Conservation (phyloP, 92 coral and sea anemone species). For the Galaxea fascicularis region DNA sequence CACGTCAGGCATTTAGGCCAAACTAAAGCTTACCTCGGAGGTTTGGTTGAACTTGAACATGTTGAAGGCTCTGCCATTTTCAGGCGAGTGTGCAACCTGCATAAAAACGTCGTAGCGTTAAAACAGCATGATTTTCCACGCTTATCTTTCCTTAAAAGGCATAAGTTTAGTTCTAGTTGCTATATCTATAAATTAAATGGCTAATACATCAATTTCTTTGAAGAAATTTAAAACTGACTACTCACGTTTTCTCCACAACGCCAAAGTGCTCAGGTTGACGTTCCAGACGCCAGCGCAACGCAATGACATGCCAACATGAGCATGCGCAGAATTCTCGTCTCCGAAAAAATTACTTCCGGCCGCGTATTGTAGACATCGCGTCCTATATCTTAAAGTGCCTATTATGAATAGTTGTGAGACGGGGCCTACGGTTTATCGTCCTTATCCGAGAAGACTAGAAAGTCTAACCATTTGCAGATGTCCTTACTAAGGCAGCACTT, state of each 20-base stretch:
- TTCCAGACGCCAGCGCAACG: constrained; percentile 25
- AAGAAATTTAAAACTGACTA: constrained; percentile 37
- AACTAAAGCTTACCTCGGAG: constrained; percentile 46
- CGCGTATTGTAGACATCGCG: constrained; percentile 44
- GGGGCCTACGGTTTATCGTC: too few species aligned
- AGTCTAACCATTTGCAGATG: too few species aligned
- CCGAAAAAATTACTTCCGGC: constrained; percentile 41
- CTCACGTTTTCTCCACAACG: constrained; percentile 49
- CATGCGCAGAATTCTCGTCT: constrained; percentile 24
- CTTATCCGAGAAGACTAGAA: too few species aligned
- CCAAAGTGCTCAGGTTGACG: constrained; percentile 4
- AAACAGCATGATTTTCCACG: constrained; percentile 37
- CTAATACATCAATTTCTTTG: constrained; percentile 35
- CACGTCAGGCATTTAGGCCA: constrained; percentile 38
- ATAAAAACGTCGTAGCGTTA: constrained; percentile 35
- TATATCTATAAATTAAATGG: constrained; percentile 28
- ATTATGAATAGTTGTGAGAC: too few species aligned
- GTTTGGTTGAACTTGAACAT: constrained; percentile 44
- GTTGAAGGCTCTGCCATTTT: constrained; percentile 44
- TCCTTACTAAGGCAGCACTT: too few species aligned
- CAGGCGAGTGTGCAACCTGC: constrained; percentile 43
- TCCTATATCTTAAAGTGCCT: constrained; percentile 36
- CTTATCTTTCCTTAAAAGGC: constrained; percentile 36
- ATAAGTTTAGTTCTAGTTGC: constrained; percentile 44
- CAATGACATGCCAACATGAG: not conserved